Evolutionary conservation across 1,140 invertebrate species (phyloP).

Genomic region (Eulimnadia texana): DNA sequence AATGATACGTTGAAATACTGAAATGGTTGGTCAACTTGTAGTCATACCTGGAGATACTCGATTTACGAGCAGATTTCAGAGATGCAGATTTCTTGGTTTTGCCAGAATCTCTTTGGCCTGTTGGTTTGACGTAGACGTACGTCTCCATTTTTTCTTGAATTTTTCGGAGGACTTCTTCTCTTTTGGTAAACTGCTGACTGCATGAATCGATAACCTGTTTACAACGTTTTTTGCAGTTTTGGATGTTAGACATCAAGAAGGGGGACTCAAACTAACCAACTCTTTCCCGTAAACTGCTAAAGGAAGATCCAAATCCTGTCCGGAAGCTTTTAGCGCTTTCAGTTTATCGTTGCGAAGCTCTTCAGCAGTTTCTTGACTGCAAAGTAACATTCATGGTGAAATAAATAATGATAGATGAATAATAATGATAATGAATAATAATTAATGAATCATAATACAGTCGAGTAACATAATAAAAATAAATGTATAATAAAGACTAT

Average conservation of each 20-base stretch:
- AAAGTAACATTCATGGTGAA: not conserved
- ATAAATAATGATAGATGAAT: too few species aligned
- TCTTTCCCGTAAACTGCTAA: not conserved
- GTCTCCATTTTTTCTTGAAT: not conserved
- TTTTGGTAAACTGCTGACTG: not conserved
- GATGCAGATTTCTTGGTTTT: not conserved
- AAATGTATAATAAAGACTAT: not conserved
- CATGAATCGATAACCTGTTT: not conserved
- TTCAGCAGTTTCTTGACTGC: not conserved
- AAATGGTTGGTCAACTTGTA: not conserved
- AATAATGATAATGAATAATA: too few species aligned
- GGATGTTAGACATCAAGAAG: not conserved
- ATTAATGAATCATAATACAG: not conserved
- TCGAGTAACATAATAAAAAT: not conserved
- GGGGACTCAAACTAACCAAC: not conserved
- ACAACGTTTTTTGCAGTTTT: too few species aligned
- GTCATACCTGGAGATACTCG: not conserved
- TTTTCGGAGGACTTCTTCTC: not conserved
- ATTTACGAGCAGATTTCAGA: not conserved
- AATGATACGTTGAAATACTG: too few species aligned
- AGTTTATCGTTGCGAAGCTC: not conserved
- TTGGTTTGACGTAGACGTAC: not conserved
- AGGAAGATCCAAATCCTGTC: not conserved
- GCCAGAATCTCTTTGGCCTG: not conserved
- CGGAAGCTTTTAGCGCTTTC: not conserved